Evolutionary conservation across 2,888 invertebrate species (phyloP), one percentile per base, ranked within the genome.

Genomic region (Andrena chrysosceles): DNA sequence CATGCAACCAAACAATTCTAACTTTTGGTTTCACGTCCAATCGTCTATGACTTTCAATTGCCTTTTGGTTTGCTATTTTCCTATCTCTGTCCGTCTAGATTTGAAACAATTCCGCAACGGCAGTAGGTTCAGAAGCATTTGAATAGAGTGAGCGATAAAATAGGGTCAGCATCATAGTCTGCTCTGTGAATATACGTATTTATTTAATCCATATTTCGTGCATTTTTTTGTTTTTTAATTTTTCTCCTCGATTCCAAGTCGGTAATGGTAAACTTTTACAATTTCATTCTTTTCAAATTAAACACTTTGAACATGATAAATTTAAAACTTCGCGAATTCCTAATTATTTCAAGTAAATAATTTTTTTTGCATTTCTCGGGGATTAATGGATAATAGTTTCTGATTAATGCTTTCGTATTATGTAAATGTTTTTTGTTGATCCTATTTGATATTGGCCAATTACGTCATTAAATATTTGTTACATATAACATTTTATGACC

Each of bases 51-150:
- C 67, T 72, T 85, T 77, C 84, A 85, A 83, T 87, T 71, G 69
- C 79, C 80, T 77, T 81, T 83, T 83, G 76, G 75, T 86, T 83
- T 82, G 80, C 72, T 73, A 73, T 66, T 83, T 82, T 68, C 64
- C 79, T 67, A 74, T 83, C 72, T 84, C 79, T 79, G 71, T 79
- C 82, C 72, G 42, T 70, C 59, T 63, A 68, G 77, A 60, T 68
- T 52, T 68, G 67, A 77, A 85, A 72, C 77, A 69, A 70, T 85
- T 85, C 42, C 72, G 42, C 31, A 59, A n/a, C 67, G 59, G 62
- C 48, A 77, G 72, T 31, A 62, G 20, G 23, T 26, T 62, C 62
- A n/a, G 68, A 70, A 73, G 78, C 72, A 81, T 76, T 78, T 73
- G 74, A 63, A 81, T 71, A 60, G 56, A 85, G 35, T 73, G 80